These are phyloP conservation scores for Drosophila merina DNA, from an alignment of 2,888 invertebrate genomes.

Conservation along the genomic window DNA sequence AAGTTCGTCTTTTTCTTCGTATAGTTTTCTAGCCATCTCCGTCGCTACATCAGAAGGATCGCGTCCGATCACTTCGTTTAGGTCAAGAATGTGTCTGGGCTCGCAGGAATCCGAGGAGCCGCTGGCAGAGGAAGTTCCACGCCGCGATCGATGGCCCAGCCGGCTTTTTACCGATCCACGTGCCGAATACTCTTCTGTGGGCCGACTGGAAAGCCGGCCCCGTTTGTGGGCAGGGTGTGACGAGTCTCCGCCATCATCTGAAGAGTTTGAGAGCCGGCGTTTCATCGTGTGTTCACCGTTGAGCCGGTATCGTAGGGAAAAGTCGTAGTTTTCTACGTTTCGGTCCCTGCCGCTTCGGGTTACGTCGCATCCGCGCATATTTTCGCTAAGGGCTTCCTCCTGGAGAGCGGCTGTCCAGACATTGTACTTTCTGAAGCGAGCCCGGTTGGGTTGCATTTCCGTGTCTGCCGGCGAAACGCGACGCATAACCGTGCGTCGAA, in stretches of 20 bases:
- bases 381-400: slow-evolving; percentile 91
- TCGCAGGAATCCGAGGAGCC: slow-evolving; percentile 85
- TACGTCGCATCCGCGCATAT: slow-evolving; percentile 91
- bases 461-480: slow-evolving; percentile 66
- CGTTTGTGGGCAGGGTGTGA: slow-evolving; percentile 76
- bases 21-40: slow-evolving; percentile 90
- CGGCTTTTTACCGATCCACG: slow-evolving; percentile 69
- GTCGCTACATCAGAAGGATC: slow-evolving; percentile 85
- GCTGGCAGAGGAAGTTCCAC: slow-evolving; percentile 81
- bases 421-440: slow-evolving; percentile 88
- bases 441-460: slow-evolving; percentile 74
- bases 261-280: slow-evolving; percentile 81
- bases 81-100: slow-evolving; percentile 85
- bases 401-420: slow-evolving; percentile 90
- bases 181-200: slow-evolving; percentile 37
- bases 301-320: slow-evolving; percentile 86
- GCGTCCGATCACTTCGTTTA: slow-evolving; percentile 85
- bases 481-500: slow-evolving; percentile 80
- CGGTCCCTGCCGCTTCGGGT: slow-evolving; percentile 87
- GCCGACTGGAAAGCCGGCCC: slow-evolving; percentile 62
- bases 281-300: slow-evolving; percentile 84
- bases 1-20: slow-evolving; percentile 90
- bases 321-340: slow-evolving; percentile 91
- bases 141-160: slow-evolving; percentile 68
- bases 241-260: slow-evolving; percentile 66